Evolutionary conservation across 1,140 invertebrate genomes (phyloP), one percentile per base, ranked within the genome.

Genomic region (Aphidius ervi): DNA sequence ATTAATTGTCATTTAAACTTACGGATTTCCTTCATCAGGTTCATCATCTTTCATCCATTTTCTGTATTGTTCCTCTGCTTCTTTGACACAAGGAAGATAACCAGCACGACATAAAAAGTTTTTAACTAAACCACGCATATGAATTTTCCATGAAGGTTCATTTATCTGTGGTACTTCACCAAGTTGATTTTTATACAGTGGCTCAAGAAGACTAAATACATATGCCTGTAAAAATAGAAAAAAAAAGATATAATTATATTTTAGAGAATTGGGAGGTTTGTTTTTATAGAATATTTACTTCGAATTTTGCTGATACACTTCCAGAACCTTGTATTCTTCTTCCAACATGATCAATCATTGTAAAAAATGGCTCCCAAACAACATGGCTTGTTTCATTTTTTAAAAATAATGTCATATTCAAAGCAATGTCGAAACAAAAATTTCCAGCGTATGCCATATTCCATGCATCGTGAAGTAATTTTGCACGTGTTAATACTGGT

Each of bases 371-470:
- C 68, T 89, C 86, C 89, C 89, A 92, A 0, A 90, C 88, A 0
- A 90, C 73, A 62, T 88, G 86, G 56, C 87, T 83, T 10, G 84
- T 82, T 72, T 92, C 89, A 39, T 83, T 77, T 66, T 82, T 85
- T 61, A 91, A 74, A 65, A 90, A 90, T 37, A 88, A 71, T 0
- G 88, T 91, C 87, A 91, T 88, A 66, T 91, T 86, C 5, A 91
- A 77, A 0, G 88, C 88, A 2, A 84, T 84, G 0, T 81, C 82
- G 66, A 90, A 89, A 62, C 82, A 83, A 4, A 91, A 75, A 63
- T 90, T 86, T 0, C 88, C 88, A n/a, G 87, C 87, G 59, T 89
- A 89, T 0, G 89, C 89, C 6, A 92, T 75, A 71, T 90, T 90
- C 86, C 89, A 88, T 0, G 89, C 85, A 67, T 92, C 90, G 63